Base-by-base conservation (phyloP, 2,113 vertebrate species). In the Syngnathus floridae region DNA sequence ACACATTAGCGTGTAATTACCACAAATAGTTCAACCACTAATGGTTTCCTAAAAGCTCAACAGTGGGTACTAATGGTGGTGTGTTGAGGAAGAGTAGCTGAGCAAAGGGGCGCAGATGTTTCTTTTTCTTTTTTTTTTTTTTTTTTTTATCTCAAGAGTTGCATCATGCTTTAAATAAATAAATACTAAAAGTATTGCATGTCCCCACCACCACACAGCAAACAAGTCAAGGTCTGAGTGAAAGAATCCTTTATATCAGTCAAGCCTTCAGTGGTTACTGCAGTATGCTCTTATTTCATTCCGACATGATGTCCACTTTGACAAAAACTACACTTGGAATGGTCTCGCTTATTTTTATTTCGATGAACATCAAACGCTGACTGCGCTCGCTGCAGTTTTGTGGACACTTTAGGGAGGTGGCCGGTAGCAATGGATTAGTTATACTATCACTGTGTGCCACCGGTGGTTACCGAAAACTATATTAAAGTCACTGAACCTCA, bases 401-500 rank as follows among this genome's bases (percentile, higher is more conserved):
- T 52, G 65, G 61, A 64, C 63, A 61, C 60, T 67, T 55, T 65
- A 68, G 31, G 45, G 75, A 63, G 66, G 64, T 76, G 71, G 79
- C 82, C 74, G 38, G 62, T 61, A 78, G 75, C 66, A 14, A 58
- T 69, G 71, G 67, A 68, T 74, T 79, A 63, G 72, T 55, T 76
- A 71, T 71, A 55, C 69, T 69, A 70, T 75, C 71, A 58, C 35
- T 60, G 36, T 13, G 7, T 66, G 40, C 52, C 55, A 64, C 64
- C 41, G 35, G 43, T 70, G 64, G 54, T 60, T 61, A 73, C 51
- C 49, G 66, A 67, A 68, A 78, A 59, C 45, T 62, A 9, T 65
- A 76, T 86, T 76, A 73, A 80, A 87, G 70, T 49, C 78, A 71
- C 51, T 82, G 82, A 82, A 81, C 79, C 77, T 70, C 61, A 63